Conservation (phyloP, 2,888 invertebrate genomes). For the Mimachlamys varia region DNA sequence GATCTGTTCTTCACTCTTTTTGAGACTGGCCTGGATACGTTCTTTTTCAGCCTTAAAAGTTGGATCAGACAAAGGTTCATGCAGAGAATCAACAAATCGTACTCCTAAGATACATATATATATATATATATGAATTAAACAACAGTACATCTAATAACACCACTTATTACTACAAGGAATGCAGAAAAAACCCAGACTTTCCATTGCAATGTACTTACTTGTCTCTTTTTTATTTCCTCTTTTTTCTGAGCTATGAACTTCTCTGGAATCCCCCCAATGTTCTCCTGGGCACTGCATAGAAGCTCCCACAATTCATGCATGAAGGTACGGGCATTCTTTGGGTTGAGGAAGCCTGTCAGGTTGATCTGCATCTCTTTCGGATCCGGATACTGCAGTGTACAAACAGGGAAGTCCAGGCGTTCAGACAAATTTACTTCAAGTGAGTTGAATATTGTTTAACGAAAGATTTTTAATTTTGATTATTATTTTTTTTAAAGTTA, state of each 20-base stretch:
- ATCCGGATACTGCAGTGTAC: conserved; percentile 91
- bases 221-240: conserved; percentile 89
- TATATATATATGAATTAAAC: no score
- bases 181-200: no score
- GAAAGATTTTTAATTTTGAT: not conserved
- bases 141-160: no score
- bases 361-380: conserved; percentile 99
- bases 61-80: not conserved
- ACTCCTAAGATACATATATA: no score
- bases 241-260: conserved; percentile 97
- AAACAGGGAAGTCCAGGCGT: conserved; percentile 41
- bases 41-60: conserved; percentile 90
- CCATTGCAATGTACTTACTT: conserved; percentile 58
- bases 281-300: conserved; percentile 96
- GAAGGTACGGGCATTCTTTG: conserved; percentile 97
- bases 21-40: conserved; percentile 86
- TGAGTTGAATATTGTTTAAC: not conserved
- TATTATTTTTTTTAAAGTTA: not conserved
- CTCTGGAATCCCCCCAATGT: conserved; percentile 96
- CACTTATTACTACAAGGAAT: no score
- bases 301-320: conserved; percentile 99
- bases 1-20: conserved; percentile 82
- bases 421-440: conserved; percentile 9
- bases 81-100: not conserved
- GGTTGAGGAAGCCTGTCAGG: conserved; percentile 98